Base-by-base conservation (phyloP, 2,888 invertebrate genomes). In the Chaetogeoica ovagalla region DNA sequence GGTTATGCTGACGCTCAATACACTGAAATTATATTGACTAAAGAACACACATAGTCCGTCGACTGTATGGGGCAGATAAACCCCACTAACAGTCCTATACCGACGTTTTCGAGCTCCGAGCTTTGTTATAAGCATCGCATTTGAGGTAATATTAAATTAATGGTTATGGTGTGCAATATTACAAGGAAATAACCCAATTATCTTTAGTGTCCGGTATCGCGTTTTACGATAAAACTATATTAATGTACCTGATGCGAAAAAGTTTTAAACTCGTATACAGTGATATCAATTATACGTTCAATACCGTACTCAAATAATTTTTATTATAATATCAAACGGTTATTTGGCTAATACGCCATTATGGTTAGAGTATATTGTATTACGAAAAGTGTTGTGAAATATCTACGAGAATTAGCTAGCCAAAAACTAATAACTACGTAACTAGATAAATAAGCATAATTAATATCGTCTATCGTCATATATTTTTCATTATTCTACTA, bases 151-250 rank as follows among this genome's bases (percentile, higher is more conserved):
- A 71, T 71, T 43, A 60, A 71, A 71, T 71, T 59, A 60, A 71
- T 23, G 71, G 60, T 71, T 71, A 71, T 60, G 71, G 60, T 60
- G 71, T 17, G 59, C 59, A 59, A 71, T 59, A 59, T 71, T 59
- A 39, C 39, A 23, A 43, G 71, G 21, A 71, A 71, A 60, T 43
- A 71, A 59, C 70, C 57, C 39, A 70, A 70, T 70, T 70, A 70
- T 15, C 21, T 37, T 70, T 70, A 70, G 70, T 39, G 37, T 57
- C 23, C 23, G 30, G 8, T n/a, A 37, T 39, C 39, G 15, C 17
- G 30, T 39, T 39, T 39, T 5, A 39, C 21, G 9, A 59, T 39
- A 70, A 39, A 59, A 15, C 1, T 39, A 19, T 57, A 69, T 30
- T 9, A 21, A 21, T 43, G 15, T 17, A 43, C 7, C 7, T 66